Evolutionary conservation across 2,113 vertebrate species (phyloP).

Genomic region (Pantherophis guttatus): DNA sequence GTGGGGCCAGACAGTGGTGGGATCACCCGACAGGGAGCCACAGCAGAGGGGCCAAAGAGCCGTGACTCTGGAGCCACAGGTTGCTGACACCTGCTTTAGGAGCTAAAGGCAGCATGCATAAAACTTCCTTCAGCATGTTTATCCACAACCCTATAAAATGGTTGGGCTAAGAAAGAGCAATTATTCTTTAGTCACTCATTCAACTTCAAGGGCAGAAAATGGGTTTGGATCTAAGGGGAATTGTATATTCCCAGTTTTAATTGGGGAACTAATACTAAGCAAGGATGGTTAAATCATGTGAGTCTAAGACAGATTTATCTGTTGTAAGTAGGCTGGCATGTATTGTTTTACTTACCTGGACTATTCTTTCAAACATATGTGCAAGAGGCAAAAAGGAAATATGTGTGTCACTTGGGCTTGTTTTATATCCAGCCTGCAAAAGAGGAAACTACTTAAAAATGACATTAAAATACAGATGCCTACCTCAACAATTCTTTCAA

Average conservation of each 20-base stretch:
- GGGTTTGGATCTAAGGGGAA: not conserved
- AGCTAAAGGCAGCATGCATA: not conserved
- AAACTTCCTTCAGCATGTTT: not conserved
- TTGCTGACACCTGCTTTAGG: not conserved
- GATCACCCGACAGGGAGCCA: too few relatives aligned
- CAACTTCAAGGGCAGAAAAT: not conserved
- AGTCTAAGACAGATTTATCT: not conserved
- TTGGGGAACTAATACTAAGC: not conserved
- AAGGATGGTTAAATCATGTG: not conserved
- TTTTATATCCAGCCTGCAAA: slow-evolving; percentile 61
- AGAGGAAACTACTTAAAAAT: slow-evolving; percentile 38
- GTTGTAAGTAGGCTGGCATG: not conserved
- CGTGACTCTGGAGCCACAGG: too few relatives aligned
- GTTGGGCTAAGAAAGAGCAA: not conserved
- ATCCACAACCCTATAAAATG: not conserved
- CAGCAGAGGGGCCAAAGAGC: too few relatives aligned
- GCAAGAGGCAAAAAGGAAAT: slow-evolving; percentile 78
- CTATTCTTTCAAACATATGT: slow-evolving; percentile 76
- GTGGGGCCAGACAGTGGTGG: too few relatives aligned
- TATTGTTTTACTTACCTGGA: slow-evolving; percentile 66
- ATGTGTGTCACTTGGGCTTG: slow-evolving; percentile 61
- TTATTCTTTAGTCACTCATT: not conserved
- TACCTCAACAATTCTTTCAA: slow-evolving; percentile 95
- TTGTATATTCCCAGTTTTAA: not conserved
- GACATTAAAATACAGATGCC: slow-evolving; percentile 19